A percentile compares a stretch with the other conserved stretches of the same genome.
Conservation (phyloP, 2,888 invertebrate genomes). For the Gymnosoma rotundatum region DNA sequence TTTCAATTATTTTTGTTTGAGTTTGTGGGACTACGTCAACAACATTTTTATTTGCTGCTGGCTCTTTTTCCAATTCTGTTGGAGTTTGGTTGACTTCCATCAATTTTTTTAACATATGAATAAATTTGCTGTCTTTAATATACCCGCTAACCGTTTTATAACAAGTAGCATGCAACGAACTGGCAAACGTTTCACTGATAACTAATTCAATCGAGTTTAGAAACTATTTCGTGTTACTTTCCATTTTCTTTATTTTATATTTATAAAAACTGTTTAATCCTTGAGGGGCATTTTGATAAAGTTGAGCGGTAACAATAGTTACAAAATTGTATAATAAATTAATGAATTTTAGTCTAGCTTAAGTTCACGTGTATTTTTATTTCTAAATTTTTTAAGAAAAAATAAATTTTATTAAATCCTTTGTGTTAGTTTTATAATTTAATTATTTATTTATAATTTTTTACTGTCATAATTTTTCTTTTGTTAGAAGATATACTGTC, state of each 20-base stretch:
- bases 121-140: conserved; percentile 8
- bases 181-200: conserved; percentile 68
- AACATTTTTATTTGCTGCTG: conserved; percentile 23
- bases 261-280: conserved; percentile 35
- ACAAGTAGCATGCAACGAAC: conserved; percentile 60
- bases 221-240: conserved; percentile 67
- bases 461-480: too few species aligned
- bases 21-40: conserved; percentile 58
- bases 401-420: too few species aligned
- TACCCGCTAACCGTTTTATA: conserved; percentile 30
- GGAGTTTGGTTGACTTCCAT: conserved; percentile 54
- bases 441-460: too few species aligned
- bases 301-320: too few species aligned
- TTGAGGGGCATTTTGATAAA: background rate
- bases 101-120: conserved; percentile 52
- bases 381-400: too few species aligned
- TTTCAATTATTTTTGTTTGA: conserved; percentile 30
- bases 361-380: too few species aligned
- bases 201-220: conserved; percentile 67
- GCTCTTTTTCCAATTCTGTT: conserved; percentile 14
- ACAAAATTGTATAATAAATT: too few species aligned
- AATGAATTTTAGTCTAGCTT: too few species aligned
- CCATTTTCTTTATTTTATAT: conserved; percentile 42
- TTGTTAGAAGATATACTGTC: too few species aligned
- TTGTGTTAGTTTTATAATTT: too few species aligned